Evolutionary conservation across 2,888 invertebrate species (phyloP).

Genomic region (Piscicola geometra): DNA sequence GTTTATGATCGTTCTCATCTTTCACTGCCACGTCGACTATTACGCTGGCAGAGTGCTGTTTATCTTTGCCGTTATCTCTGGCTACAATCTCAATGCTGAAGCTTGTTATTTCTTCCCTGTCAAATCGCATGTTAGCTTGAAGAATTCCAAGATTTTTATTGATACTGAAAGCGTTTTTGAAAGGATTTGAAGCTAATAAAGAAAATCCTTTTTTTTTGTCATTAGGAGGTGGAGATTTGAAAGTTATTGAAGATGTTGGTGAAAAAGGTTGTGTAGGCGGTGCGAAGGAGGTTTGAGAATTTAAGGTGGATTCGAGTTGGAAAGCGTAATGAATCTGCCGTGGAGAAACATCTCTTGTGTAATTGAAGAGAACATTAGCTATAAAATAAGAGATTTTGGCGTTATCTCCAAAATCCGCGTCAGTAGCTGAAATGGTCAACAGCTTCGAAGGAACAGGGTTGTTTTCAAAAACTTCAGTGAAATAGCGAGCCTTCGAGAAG

Average conservation of each 20-base stretch:
- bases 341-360: not conserved
- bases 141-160: conserved; percentile 28
- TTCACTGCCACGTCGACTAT: conserved; percentile 24
- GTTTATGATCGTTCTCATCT: conserved; percentile 36
- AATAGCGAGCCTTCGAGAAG: conserved; percentile 50
- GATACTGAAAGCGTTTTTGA: conserved; percentile 28
- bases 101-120: conserved; percentile 35
- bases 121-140: conserved; percentile 26
- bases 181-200: too few relatives aligned
- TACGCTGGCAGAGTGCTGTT: conserved; percentile 9
- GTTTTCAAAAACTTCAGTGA: conserved; percentile 72
- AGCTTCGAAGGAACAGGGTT: conserved; percentile 70
- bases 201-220: too few relatives aligned
- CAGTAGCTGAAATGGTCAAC: conserved; percentile 69
- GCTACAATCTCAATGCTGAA: conserved; percentile 32
- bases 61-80: conserved; percentile 35
- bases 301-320: not conserved
- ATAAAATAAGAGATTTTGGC: conserved; percentile 69
- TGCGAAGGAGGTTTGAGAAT: not conserved
- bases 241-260: too few relatives aligned
- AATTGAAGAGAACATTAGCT: not conserved
- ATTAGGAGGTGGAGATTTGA: too few relatives aligned
- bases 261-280: not conserved
- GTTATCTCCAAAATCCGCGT: conserved; percentile 76
- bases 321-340: not conserved